Percentiles rank a stretch among this genome's conserved stretches.
Conservation (phyloP, 2,888 invertebrate species). For the Chloroclysta siterata region DNA sequence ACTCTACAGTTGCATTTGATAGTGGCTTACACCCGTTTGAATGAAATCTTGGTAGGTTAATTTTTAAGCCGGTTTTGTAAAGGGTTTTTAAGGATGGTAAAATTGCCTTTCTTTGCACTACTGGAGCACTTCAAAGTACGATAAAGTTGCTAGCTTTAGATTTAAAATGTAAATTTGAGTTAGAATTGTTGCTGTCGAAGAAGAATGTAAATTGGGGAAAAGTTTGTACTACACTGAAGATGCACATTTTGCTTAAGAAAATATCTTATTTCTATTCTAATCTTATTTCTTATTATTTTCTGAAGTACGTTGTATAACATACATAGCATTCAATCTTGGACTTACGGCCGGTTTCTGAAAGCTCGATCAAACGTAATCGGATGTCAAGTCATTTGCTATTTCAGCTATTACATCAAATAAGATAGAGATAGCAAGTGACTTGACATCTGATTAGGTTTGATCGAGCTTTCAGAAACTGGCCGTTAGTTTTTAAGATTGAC, state of each 20-base stretch:
- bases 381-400: too few relatives aligned
- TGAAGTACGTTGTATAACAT: too few relatives aligned
- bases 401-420: too few relatives aligned
- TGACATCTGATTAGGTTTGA: too few relatives aligned
- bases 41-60: slow-evolving; percentile 57
- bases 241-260: not conserved
- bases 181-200: slow-evolving; percentile 14
- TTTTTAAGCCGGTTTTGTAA: slow-evolving; percentile 54
- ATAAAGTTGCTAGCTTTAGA: slow-evolving; percentile 18
- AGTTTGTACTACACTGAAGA: not conserved
- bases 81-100: slow-evolving; percentile 54
- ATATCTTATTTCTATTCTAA: not conserved
- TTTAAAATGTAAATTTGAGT: slow-evolving; percentile 28
- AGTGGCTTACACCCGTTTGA: slow-evolving; percentile 56
- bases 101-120: slow-evolving; percentile 51
- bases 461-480: too few relatives aligned
- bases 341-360: too few relatives aligned
- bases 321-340: too few relatives aligned
- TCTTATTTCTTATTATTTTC: too few relatives aligned
- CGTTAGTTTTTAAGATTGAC: too few relatives aligned
- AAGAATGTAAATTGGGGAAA: not conserved
- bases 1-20: slow-evolving; percentile 39
- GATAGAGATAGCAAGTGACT: too few relatives aligned
- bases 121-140: slow-evolving; percentile 31
- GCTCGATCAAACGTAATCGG: too few relatives aligned